phyloP scores from a whole-genome alignment of 2,113 vertebrate species.

The Galeopterus variegatus region DNA sequence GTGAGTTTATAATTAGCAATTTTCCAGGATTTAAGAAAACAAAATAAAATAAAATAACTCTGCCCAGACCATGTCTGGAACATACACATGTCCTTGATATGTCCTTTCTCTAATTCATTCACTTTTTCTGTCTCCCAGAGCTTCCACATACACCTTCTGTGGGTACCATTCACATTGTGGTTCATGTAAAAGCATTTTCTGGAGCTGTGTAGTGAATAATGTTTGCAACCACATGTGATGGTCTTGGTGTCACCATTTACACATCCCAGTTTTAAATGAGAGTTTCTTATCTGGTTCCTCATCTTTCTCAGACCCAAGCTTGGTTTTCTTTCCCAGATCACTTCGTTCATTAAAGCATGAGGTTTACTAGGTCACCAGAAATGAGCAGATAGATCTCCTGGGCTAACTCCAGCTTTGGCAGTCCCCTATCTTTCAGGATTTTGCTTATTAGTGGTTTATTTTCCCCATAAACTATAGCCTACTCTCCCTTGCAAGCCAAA shows the following conservation, averaged over 20 bases:
- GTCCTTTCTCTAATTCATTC: neutral
- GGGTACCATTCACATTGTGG: neutral
- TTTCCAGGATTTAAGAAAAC: neutral
- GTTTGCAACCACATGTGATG: neutral
- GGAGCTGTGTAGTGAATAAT: neutral
- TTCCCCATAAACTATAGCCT: neutral
- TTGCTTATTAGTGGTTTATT: neutral
- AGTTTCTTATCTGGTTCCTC: neutral
- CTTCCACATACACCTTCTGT: neutral
- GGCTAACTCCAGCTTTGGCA: neutral
- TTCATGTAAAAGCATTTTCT: too few relatives aligned
- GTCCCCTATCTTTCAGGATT: neutral
- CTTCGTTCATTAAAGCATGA: neutral
- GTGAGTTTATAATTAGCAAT: neutral
- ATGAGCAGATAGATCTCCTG: neutral
- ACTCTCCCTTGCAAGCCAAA: neutral
- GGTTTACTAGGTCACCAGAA: neutral
- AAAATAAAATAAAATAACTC: neutral
- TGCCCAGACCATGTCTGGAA: neutral
- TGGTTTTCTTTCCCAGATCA: neutral
- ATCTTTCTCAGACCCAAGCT: neutral
- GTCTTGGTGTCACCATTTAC: neutral
- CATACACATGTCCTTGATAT: neutral
- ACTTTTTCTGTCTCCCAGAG: neutral
- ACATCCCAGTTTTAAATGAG: neutral